Evolutionary conservation across 2,113 vertebrate species (phyloP), one percentile per base, ranked within the genome.

Genomic region (Podocnemis expansa): DNA sequence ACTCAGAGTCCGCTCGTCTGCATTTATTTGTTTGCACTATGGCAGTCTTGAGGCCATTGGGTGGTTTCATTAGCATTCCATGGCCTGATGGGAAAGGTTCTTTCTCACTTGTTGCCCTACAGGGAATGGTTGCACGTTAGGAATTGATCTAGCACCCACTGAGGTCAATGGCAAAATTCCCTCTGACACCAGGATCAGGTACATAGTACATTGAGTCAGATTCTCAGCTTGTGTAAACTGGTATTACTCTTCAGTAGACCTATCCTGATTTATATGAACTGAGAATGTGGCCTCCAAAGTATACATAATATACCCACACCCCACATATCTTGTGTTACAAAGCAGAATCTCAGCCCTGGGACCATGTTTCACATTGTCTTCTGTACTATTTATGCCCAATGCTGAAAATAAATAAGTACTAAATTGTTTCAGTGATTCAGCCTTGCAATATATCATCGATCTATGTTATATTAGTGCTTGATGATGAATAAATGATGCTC

Each of bases 391-490:
- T 95, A 89, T 95, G 82, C 89, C 91, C 93, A 84, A n/a, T 80
- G 94, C 84, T 95, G 94, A 92, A 95, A 96, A 95, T 90, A 96
- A 97, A 97, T 95, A 93, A 96, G 93, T 87, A 38, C 85, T 92
- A 96, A 97, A 97, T 96, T 95, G 88, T 95, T 97, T 96, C 95
- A 96, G 87, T 90, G 87, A 75, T 94, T 96, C 93, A 93, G 89
- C 31, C 91, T 92, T 83, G 85, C 91, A 94, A 63, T 89, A 89
- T 97, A 93, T 94, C 95, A 95, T 94, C 96, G 91, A 97, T 97
- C 95, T 97, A 94, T 97, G 96, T 84, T 85, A 96, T 89, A 95
- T 93, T 95, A 96, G 94, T 95, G 91, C 82, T 85, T 87, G 91
- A 92, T 91, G 94, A 86, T 94, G 93, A 95, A 91, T 82, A 97